Evolutionary conservation across 2,797 vertebrate species (phyloP).

Genomic region (Dipus sagitta): DNA sequence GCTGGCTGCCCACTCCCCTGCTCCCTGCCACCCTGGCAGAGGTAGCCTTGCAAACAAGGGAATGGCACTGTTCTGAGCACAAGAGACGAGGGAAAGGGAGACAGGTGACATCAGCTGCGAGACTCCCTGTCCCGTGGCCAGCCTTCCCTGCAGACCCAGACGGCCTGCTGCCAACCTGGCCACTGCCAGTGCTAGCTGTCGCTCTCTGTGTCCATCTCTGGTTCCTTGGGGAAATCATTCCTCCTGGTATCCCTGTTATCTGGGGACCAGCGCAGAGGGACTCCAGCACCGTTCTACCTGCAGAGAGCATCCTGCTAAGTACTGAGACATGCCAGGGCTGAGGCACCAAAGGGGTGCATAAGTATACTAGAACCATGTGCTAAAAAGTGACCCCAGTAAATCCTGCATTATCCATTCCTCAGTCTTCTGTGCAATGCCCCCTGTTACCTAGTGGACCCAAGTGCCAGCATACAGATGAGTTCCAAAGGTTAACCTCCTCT

Average conservation of each 20-base stretch:
- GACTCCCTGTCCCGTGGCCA: neutral
- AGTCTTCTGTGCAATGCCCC: fast-evolving
- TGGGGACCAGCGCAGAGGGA: neutral
- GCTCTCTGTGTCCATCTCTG: neutral
- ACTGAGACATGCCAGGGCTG: neutral
- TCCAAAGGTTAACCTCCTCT: neutral
- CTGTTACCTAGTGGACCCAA: neutral
- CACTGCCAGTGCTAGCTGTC: neutral
- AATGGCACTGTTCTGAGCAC: neutral
- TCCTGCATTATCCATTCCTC: neutral
- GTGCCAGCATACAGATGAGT: neutral
- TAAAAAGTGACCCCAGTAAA: neutral
- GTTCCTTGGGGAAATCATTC: neutral
- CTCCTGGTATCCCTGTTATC: neutral
- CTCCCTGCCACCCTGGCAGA: neutral
- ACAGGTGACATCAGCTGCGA: neutral
- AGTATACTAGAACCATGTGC: neutral
- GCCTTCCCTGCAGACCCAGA: neutral
- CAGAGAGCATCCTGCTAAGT: neutral
- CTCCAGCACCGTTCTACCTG: neutral
- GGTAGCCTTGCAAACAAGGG: neutral
- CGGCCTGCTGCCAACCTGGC: neutral
- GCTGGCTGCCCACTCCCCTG: neutral
- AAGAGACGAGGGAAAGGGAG: neutral
- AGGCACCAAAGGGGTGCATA: neutral